These are phyloP conservation scores for Pelobates fuscus DNA, from an alignment of 2,113 vertebrate species.

Conservation along the genomic window DNA sequence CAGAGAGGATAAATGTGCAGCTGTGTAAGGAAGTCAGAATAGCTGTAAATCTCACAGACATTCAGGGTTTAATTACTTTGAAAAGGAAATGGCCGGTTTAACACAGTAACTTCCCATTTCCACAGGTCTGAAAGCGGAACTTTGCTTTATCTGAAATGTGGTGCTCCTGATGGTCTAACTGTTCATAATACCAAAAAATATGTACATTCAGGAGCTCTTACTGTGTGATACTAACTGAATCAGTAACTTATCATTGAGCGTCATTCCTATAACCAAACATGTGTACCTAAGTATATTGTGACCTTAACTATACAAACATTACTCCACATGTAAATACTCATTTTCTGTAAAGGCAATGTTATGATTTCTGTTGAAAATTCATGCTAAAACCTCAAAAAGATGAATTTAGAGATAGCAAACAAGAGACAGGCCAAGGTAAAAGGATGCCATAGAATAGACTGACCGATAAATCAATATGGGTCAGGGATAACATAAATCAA, in stretches of 20 bases:
- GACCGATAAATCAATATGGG: too few species aligned
- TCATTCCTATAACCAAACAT: neutral
- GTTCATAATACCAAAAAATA: constrained; percentile 42
- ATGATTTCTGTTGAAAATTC: too few species aligned
- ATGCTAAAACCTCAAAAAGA: too few species aligned
- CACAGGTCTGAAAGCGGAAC: constrained; percentile 60
- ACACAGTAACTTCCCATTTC: constrained; percentile 58
- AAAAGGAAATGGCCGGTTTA: neutral
- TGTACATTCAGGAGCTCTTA: constrained; percentile 43
- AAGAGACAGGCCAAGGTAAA: too few species aligned
- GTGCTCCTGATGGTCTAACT: constrained; percentile 59
- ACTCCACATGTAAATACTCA: too few species aligned
- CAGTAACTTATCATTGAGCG: neutral
- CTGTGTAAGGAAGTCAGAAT: constrained; percentile 52
- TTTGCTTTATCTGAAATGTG: constrained; percentile 53
- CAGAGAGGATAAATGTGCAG: constrained; percentile 41
- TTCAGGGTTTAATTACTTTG: constrained; percentile 42
- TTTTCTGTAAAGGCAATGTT: too few species aligned
- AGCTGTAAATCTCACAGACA: constrained; percentile 58
- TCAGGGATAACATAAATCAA: too few species aligned
- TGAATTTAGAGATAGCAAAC: too few species aligned
- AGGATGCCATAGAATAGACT: too few species aligned
- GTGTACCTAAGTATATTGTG: too few species aligned
- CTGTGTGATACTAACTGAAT: neutral
- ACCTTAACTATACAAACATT: too few species aligned